Evolutionary conservation across 2,797 vertebrate species (phyloP), one percentile per base, ranked within the genome.

Genomic region (Gymnoscopelus braueri): DNA sequence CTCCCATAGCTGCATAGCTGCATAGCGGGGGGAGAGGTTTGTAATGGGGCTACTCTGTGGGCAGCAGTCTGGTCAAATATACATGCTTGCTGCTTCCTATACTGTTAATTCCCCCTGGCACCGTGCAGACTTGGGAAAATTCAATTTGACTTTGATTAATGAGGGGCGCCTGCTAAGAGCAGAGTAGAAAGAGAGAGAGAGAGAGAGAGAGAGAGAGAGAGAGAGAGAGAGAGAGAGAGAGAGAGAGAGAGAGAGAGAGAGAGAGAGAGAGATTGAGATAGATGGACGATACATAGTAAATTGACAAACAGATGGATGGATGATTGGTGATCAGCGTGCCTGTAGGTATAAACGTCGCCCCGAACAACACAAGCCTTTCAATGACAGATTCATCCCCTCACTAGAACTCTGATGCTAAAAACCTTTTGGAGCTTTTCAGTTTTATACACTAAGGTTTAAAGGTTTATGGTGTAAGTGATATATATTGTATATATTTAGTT

Each of bases 21-120:
- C 1, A 19, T 19, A 19, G 19, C 1, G 19, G 19, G 1, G 19
- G 19, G 19, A 19, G 19, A 19, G 19, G 19, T 19, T 19, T 1
- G 19, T 19, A 19, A 19, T 19, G 19, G 19, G 19, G 19, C 19
- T 19, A 19, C 19, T 72, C 79, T 79, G 75, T 68, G 79, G 83
- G 81, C 80, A 86, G 67, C 78, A 75, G 84, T 62, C 78, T 65
- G 80, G 84, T 84, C 73, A 70, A 74, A 81, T 78, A 77, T 71
- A 75, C 63, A 65, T 69, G 71, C 9, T 44, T 44, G 39, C 83
- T 74, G 83, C 73, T 84, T 88, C 10, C 39, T 8, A 44, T 6
- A 44, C 39, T 82, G 84, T 90, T 82, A 85, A 81, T 84, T 87
- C 79, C 78, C 69, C 75, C 77, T 82, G 80, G 85, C 81, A 83